Conservation (phyloP, 2,797 vertebrate species). For the Halcyon leucocephala region DNA sequence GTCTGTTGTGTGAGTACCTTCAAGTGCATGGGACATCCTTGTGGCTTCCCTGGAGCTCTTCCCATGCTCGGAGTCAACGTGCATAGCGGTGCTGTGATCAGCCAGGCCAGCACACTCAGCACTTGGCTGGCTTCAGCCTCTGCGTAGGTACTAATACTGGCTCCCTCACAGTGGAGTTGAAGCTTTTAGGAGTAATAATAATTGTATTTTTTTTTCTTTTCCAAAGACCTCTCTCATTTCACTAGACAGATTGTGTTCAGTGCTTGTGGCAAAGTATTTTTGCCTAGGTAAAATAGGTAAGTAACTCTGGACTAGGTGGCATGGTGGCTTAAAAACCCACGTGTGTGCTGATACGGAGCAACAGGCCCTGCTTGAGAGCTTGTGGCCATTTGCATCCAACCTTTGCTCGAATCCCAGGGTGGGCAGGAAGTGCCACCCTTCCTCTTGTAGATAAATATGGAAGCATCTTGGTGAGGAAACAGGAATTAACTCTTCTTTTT, state of each 20-base stretch:
- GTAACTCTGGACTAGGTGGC: background rate
- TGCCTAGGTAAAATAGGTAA: background rate
- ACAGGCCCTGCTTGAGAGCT: background rate
- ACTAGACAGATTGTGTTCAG: background rate
- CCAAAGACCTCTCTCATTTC: background rate
- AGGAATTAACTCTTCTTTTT: slow-evolving; percentile 43
- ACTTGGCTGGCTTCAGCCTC: background rate
- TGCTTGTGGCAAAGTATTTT: background rate
- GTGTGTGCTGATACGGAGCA: background rate
- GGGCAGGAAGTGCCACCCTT: slow-evolving; percentile 61
- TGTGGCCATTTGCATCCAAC: slow-evolving; percentile 5
- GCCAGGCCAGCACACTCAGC: background rate
- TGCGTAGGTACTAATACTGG: background rate
- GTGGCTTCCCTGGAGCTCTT: background rate
- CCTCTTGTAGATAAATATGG: slow-evolving; percentile 54
- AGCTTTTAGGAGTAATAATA: background rate
- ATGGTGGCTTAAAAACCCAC: background rate
- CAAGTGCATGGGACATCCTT: background rate
- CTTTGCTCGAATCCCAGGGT: slow-evolving; percentile 11
- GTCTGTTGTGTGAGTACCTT: background rate
- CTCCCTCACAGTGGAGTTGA: background rate
- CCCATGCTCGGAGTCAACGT: background rate
- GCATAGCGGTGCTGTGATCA: background rate
- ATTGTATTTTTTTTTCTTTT: background rate
- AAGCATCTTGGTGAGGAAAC: background rate